Evolutionary conservation across 2,888 invertebrate species (phyloP), one percentile per base, ranked within the genome.

Genomic region (Ceramica pisi): DNA sequence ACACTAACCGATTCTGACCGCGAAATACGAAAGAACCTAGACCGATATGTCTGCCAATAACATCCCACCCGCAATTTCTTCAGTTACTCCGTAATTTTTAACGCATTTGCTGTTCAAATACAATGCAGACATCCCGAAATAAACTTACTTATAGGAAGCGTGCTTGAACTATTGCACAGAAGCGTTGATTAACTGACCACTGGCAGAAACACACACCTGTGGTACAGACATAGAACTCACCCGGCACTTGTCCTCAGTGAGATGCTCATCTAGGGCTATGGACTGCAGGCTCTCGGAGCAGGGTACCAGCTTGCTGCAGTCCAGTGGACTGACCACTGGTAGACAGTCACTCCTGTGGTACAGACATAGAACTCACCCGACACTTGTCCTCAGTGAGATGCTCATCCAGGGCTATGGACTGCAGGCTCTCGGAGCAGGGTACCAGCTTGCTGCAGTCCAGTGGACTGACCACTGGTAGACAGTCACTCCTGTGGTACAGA

Each of bases 301-400:
- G 0, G 99, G 99, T 81, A 98, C 98, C 85, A 99, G 96, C 94
- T 99, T 99, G 56, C 98, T 98, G 95, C 99, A 98, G 94, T 99
- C n/a, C n/a, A n/a, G n/a, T n/a, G n/a, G n/a, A n/a, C n/a, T 86
- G 98, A 97, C 99, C 99, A 99, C 89, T 98, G 98, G 92, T 98
- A 98, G 19, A 99, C 98, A 81, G n/a, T n/a, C n/a, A 98, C 98
- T 98, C 99, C 98, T 97, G 92, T 97, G 98, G 35, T 35, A 35
- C 35, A 31, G 31, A 31, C 31, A 35, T 9, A 35, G 21, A 35
- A 26, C 88, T 81, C 51, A 94, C 94, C 89, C 89, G 82, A 70
- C 93, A 92, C 12, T 89, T 85, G 82, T 98, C 97, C 35, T 97
- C 97, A 3, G 97, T 97, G 1, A 98, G 96, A 89, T 97, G 98